Percentiles rank a stretch among this genome's conserved stretches.
phyloP scores from a whole-genome alignment of 37 sponge, comb jelly and placozoan species.

The Diacarnus erythraeanus region DNA sequence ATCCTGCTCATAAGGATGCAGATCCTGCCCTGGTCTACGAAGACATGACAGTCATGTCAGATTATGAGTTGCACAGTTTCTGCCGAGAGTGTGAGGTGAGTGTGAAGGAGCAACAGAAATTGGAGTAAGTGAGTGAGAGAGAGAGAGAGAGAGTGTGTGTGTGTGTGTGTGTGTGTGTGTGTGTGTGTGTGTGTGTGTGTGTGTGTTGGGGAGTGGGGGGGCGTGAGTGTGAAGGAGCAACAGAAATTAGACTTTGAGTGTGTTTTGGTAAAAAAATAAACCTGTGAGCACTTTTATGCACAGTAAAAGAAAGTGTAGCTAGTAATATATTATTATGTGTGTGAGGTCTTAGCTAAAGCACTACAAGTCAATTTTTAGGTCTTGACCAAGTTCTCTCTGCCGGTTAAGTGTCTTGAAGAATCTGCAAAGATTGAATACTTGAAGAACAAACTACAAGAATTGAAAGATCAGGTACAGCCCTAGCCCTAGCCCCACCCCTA shows the following conservation, averaged over 20 bases:
- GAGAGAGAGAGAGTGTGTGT: background rate
- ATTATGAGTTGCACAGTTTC: constrained; percentile 68
- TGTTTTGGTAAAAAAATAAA: too few species aligned
- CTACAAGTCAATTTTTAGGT: background rate
- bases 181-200: background rate
- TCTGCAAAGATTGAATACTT: constrained; percentile 37
- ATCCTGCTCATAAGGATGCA: constrained; percentile 44
- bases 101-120: too few species aligned
- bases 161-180: background rate
- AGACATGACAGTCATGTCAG: constrained; percentile 69
- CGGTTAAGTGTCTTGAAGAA: background rate
- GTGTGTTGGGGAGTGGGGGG: too few species aligned
- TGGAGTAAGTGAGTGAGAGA: background rate
- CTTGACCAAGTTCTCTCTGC: background rate
- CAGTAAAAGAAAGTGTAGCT: too few species aligned
- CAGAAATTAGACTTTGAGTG: background rate
- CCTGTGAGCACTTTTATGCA: too few species aligned
- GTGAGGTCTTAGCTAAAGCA: background rate
- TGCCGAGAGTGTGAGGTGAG: constrained; percentile 25
- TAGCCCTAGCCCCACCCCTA: too few species aligned
- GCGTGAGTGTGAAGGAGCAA: background rate
- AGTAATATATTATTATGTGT: too few species aligned
- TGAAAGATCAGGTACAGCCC: constrained; percentile 36
- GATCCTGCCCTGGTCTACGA: constrained; percentile 40
- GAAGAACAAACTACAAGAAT: background rate